Conservation (phyloP, 2,888 invertebrate genomes). For the Acrocera orbiculus region DNA sequence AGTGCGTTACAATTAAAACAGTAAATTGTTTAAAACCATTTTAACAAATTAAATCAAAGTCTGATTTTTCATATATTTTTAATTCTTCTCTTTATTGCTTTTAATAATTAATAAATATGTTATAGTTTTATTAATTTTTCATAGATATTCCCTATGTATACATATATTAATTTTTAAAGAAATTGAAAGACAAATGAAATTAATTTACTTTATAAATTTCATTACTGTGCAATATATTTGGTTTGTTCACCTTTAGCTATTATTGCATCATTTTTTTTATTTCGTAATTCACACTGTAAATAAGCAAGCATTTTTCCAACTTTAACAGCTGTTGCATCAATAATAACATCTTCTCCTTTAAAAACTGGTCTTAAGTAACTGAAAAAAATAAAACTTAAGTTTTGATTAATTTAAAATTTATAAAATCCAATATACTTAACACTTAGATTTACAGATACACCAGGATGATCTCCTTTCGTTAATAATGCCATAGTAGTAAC, state of each 20-base stretch:
- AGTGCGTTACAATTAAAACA: too few relatives aligned
- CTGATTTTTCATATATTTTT: too few relatives aligned
- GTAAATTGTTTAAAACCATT: too few relatives aligned
- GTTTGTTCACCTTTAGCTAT: constrained; percentile 74
- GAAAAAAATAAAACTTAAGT: constrained; percentile 20
- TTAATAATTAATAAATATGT: too few relatives aligned
- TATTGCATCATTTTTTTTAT: constrained; percentile 52
- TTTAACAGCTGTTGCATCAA: constrained; percentile 61
- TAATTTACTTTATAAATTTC: not conserved
- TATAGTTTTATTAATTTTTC: too few relatives aligned
- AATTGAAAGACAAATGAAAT: not conserved
- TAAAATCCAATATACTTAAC: constrained; percentile 42
- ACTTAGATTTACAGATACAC: constrained; percentile 69
- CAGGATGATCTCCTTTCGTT: constrained; percentile 44
- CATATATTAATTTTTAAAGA: too few relatives aligned
- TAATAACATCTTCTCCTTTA: constrained; percentile 58
- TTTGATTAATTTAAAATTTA: too few relatives aligned
- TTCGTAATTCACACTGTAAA: constrained; percentile 58
- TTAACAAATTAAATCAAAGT: too few relatives aligned
- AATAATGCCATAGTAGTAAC: constrained; percentile 65
- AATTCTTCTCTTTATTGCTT: too few relatives aligned
- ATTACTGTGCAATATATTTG: constrained; percentile 40
- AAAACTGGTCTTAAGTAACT: constrained; percentile 63
- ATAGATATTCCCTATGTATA: too few relatives aligned
- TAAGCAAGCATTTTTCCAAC: constrained; percentile 67